phyloP scores from a whole-genome alignment of 1,140 invertebrate species.

The Oppia nitens region DNA sequence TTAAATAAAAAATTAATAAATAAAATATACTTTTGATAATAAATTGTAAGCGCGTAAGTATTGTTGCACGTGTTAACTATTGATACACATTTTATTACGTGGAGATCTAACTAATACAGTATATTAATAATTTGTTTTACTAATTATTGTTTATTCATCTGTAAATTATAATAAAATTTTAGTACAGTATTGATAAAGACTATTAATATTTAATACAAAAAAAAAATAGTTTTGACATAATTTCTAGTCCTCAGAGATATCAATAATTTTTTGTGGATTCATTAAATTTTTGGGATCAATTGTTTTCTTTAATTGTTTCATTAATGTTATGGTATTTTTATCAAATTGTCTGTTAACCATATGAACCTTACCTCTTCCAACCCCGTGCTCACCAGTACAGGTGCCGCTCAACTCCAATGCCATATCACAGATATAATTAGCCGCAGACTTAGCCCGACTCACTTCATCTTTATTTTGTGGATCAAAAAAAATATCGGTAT shows the following conservation, averaged over 20 bases:
- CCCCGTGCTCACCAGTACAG: slow-evolving; percentile 42
- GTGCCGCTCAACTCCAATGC: slow-evolving; percentile 36
- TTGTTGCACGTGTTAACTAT: no score
- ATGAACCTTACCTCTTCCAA: slow-evolving; percentile 36
- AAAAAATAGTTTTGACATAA: no score
- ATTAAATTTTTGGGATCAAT: slow-evolving; percentile 39
- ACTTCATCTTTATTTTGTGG: slow-evolving; percentile 28
- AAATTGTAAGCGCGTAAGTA: no score
- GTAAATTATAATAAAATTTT: no score
- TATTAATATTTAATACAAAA: no score
- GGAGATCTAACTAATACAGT: slow-evolving; percentile 9
- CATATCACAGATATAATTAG: slow-evolving; percentile 31
- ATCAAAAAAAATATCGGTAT: slow-evolving; percentile 33
- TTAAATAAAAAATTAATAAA: no score
- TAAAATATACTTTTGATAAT: no score
- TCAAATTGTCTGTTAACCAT: slow-evolving; percentile 34
- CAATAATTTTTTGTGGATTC: slow-evolving; percentile 39
- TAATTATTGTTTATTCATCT: no score
- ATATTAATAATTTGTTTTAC: no score
- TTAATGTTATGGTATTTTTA: slow-evolving; percentile 27
- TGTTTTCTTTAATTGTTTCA: slow-evolving; percentile 33
- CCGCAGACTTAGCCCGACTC: slow-evolving; percentile 26
- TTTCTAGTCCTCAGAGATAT: no score
- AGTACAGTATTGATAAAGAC: no score
- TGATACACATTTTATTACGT: no score